Conservation (phyloP, 2,113 vertebrate genomes). For the Scartelaos histophorus region DNA sequence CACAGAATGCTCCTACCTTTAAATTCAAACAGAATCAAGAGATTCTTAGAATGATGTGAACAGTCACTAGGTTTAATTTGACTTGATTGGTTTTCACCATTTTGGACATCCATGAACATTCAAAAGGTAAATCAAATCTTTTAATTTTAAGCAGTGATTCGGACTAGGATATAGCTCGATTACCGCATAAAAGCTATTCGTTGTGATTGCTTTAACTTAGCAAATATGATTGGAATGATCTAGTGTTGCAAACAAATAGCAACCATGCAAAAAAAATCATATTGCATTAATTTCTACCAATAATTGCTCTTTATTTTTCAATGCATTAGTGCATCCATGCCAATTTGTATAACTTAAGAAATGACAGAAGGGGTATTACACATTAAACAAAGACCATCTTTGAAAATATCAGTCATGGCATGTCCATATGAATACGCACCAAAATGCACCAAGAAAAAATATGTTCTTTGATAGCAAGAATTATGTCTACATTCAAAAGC, state of each 20-base stretch:
- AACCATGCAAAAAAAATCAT: neutral
- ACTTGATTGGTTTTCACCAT: neutral
- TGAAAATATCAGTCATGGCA: neutral
- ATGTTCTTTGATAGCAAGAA: neutral
- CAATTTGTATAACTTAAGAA: neutral
- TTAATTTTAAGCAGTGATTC: neutral
- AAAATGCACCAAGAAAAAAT: neutral
- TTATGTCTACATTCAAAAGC: neutral
- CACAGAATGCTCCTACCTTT: neutral
- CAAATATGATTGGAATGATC: neutral
- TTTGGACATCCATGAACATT: neutral
- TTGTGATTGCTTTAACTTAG: neutral
- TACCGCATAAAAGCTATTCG: neutral
- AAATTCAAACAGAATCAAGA: neutral
- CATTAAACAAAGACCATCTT: neutral
- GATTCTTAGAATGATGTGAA: no score
- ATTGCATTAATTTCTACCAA: neutral
- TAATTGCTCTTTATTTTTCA: neutral
- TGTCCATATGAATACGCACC: neutral
- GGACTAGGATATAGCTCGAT: neutral
- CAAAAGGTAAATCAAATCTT: neutral
- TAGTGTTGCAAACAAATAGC: neutral
- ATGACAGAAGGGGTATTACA: neutral
- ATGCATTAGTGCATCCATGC: no score
- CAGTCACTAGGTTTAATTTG: neutral